Conservation (phyloP, 2,113 vertebrate species). For the Hemichromis elongatus region DNA sequence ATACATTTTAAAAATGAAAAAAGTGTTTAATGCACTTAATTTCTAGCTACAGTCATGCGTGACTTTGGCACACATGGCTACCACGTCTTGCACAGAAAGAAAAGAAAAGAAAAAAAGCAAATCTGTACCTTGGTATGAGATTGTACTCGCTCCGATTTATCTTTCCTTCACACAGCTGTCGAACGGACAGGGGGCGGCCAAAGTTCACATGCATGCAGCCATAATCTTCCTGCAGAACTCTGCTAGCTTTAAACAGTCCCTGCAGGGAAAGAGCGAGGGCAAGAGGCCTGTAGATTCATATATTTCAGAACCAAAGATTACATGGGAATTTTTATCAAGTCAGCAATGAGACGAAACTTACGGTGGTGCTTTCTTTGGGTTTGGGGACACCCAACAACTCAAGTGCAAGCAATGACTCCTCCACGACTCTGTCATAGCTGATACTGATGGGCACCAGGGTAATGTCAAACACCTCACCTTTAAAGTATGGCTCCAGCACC, state of each 20-base stretch:
- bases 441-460: slow-evolving; percentile 92
- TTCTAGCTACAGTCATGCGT: neutral
- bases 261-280: slow-evolving; percentile 36
- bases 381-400: slow-evolving; percentile 94
- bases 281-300: neutral
- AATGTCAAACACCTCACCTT: slow-evolving; percentile 91
- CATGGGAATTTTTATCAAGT: neutral
- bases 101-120: neutral
- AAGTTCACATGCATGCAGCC: slow-evolving; percentile 87
- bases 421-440: slow-evolving; percentile 91
- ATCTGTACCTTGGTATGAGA: slow-evolving; percentile 83
- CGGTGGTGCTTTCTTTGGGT: slow-evolving; percentile 85
- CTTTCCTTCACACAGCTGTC: slow-evolving; percentile 81
- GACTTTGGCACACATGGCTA: neutral
- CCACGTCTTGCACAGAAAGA: neutral
- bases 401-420: slow-evolving; percentile 87
- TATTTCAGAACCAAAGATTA: neutral
- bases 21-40: neutral
- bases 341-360: neutral
- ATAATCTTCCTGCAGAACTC: slow-evolving; percentile 86
- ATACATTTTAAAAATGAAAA: neutral
- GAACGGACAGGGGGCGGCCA: slow-evolving; percentile 85
- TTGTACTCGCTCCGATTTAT: slow-evolving; percentile 80
- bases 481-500: slow-evolving; percentile 93
- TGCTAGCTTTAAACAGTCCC: slow-evolving; percentile 89